These are phyloP conservation scores for Lepus timidus DNA, from an alignment of 2,113 vertebrate genomes.

Conservation along the genomic window DNA sequence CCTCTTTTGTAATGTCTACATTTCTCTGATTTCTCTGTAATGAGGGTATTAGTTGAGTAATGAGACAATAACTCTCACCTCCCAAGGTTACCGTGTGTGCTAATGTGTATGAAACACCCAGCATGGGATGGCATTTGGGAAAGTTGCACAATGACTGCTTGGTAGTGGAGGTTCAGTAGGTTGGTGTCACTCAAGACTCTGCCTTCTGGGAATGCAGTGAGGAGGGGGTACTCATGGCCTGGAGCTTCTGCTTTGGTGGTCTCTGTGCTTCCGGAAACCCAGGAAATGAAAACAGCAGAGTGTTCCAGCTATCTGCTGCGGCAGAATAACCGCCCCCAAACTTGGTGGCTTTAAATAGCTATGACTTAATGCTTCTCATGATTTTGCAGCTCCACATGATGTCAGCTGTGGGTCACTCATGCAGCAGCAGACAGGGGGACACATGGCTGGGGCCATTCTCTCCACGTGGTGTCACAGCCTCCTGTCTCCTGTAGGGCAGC, in stretches of 20 bases:
- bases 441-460: neutral
- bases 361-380: neutral
- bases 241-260: neutral
- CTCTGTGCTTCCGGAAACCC: neutral
- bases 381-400: neutral
- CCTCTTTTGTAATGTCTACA: conserved; percentile 38
- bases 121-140: neutral
- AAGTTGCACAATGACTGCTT: neutral
- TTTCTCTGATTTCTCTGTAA: conserved; percentile 53
- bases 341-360: neutral
- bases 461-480: neutral
- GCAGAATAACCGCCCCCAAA: neutral
- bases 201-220: neutral
- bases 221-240: neutral
- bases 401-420: neutral
- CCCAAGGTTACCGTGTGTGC: neutral
- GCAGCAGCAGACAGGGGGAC: neutral
- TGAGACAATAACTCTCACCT: neutral
- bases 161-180: neutral
- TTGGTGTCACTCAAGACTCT: neutral
- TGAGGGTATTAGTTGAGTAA: conserved; percentile 12
- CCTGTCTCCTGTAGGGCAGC: neutral
- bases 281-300: neutral
- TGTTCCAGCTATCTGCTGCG: neutral
- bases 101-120: neutral